phyloP scores from a whole-genome alignment of 2,888 invertebrate genomes.

The Timema cristinae region DNA sequence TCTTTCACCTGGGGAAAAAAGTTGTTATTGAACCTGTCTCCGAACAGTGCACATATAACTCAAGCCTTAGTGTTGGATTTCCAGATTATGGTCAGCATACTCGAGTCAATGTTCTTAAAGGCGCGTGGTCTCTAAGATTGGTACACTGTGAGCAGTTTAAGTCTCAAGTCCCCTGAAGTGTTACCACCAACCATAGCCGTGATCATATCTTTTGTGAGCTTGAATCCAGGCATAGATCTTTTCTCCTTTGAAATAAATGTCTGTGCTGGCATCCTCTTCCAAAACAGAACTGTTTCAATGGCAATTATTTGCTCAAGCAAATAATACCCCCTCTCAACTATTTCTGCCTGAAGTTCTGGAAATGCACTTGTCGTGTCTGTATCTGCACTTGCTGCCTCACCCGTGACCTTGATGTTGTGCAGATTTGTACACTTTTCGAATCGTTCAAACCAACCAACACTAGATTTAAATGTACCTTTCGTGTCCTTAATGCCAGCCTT shows the following conservation, averaged over 20 bases:
- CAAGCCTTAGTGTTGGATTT: not conserved
- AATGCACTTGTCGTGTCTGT: not conserved
- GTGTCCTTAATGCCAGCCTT: not conserved
- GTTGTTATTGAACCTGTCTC: not conserved
- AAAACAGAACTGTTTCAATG: not conserved
- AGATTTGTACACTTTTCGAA: not conserved
- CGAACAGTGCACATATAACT: not conserved
- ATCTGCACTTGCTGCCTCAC: not conserved
- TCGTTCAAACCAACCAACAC: not conserved
- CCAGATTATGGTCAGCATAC: not conserved
- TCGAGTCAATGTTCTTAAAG: not conserved
- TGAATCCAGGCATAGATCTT: not conserved
- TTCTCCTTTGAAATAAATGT: slow-evolving; percentile 3
- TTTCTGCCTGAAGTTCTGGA: not conserved
- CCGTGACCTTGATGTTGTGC: not conserved
- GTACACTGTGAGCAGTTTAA: not conserved
- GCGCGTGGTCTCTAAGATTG: not conserved
- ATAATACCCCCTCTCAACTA: not conserved
- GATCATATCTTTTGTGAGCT: not conserved
- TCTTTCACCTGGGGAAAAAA: not conserved
- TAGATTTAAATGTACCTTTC: not conserved
- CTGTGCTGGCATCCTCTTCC: not conserved
- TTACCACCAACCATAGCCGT: not conserved
- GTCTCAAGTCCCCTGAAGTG: not conserved
- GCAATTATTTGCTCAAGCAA: not conserved